phyloP scores from a whole-genome alignment of 2,888 invertebrate species.

The Trachelus tabidus region DNA sequence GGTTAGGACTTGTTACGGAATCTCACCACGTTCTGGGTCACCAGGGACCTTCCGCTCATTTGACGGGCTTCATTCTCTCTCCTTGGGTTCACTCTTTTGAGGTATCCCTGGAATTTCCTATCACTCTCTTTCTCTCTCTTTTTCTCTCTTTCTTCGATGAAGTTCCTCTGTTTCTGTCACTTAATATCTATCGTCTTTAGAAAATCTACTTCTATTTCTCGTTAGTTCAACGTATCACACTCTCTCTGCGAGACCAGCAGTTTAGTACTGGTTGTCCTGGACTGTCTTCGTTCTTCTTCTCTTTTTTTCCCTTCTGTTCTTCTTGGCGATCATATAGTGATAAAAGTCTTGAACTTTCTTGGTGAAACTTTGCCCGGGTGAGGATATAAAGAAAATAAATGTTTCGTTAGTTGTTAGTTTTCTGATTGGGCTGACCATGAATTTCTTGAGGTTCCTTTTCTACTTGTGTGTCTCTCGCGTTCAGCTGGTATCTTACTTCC shows the following conservation, averaged over 20 bases:
- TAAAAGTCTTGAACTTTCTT: background rate
- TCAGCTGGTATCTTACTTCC: background rate
- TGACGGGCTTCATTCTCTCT: background rate
- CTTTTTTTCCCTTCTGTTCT: background rate
- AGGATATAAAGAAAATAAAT: background rate
- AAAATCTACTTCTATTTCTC: constrained; percentile 2
- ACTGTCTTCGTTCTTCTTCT: background rate
- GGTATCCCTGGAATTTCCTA: constrained; percentile 3
- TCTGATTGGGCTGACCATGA: background rate
- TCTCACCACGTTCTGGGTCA: background rate
- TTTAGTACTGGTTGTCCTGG: background rate
- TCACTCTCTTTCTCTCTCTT: constrained; percentile 1
- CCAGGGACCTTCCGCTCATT: background rate
- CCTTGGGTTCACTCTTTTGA: background rate
- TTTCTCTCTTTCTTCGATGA: background rate
- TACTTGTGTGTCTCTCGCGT: background rate
- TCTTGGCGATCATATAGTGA: background rate
- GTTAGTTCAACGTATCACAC: background rate
- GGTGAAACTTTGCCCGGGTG: background rate
- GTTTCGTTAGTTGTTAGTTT: background rate
- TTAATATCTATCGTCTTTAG: constrained; percentile 4
- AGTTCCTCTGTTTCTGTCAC: background rate
- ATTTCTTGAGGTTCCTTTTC: background rate
- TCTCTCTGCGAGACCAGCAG: background rate
- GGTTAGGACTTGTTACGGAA: constrained; percentile 1